These are phyloP conservation scores for Petrolisthes manimaculis DNA, from an alignment of 2,888 invertebrate genomes.

Conservation along the genomic window DNA sequence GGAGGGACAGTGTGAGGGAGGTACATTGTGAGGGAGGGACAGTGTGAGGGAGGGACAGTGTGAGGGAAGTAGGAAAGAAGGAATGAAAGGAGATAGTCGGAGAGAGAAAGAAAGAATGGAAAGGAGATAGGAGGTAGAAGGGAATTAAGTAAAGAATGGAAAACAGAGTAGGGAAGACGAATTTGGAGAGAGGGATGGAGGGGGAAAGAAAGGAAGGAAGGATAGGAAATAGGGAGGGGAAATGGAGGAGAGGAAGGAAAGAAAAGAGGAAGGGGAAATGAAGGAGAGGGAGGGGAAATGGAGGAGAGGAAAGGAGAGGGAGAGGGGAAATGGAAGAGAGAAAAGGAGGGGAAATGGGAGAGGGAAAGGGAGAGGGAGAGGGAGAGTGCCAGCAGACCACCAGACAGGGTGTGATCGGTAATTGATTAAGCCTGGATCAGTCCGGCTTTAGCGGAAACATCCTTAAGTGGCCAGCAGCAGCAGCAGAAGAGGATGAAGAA, in stretches of 20 bases:
- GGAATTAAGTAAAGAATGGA: neutral
- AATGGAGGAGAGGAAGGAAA: neutral
- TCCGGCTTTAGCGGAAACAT: constrained; percentile 51
- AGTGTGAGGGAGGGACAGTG: no score
- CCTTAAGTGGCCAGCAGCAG: constrained; percentile 21
- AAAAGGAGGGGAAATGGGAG: neutral
- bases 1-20: neutral
- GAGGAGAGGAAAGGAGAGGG: neutral
- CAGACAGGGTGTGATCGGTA: constrained; percentile 45
- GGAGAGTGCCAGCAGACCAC: neutral
- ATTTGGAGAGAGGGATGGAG: neutral
- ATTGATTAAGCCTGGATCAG: constrained; percentile 55
- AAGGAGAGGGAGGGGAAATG: neutral
- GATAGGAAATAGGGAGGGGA: neutral
- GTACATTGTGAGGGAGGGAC: no score
- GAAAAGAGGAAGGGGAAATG: neutral
- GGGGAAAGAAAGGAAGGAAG: neutral
- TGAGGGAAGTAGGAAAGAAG: no score
- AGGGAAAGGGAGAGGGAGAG: neutral
- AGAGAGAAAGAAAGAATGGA: neutral
- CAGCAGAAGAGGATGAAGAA: neutral
- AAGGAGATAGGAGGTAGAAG: neutral
- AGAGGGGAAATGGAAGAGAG: neutral
- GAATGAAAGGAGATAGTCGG: neutral
- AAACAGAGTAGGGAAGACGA: neutral